These are phyloP conservation scores for Mellivora capensis DNA, from an alignment of 2,113 vertebrate genomes.

Conservation along the genomic window DNA sequence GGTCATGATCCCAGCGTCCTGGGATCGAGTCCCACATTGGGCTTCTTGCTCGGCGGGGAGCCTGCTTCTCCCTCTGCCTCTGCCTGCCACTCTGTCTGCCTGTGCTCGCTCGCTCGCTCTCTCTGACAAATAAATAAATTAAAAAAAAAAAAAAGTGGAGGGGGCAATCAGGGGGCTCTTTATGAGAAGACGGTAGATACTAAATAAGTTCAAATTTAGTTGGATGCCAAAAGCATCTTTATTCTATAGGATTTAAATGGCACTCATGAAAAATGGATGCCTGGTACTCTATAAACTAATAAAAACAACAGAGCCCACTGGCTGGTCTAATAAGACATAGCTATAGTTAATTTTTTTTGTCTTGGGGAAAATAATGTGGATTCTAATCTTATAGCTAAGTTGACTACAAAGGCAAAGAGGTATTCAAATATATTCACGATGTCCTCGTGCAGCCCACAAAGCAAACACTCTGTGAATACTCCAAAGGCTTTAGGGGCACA, in stretches of 20 bases:
- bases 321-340: conserved; percentile 22
- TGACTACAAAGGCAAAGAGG: conserved; percentile 66
- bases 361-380: conserved; percentile 66
- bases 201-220: conserved; percentile 41
- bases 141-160: background rate
- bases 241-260: conserved; percentile 24
- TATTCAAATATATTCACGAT: conserved; percentile 65
- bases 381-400: conserved; percentile 62
- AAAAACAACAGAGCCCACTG: background rate
- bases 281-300: conserved; percentile 23
- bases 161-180: background rate
- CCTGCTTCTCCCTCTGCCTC: too few relatives aligned
- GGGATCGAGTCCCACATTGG: too few relatives aligned
- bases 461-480: background rate
- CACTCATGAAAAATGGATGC: background rate
- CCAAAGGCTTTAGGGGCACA: background rate
- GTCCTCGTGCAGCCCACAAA: background rate
- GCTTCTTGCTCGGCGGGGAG: too few relatives aligned
- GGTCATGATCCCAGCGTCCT: too few relatives aligned
- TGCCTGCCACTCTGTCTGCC: too few relatives aligned
- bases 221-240: conserved; percentile 35
- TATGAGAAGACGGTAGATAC: background rate
- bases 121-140: too few relatives aligned
- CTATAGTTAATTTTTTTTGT: conserved; percentile 50
- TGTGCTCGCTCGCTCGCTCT: too few relatives aligned